Evolutionary conservation across 2,888 invertebrate species (phyloP).

Genomic region (Drosophila limbata): DNA sequence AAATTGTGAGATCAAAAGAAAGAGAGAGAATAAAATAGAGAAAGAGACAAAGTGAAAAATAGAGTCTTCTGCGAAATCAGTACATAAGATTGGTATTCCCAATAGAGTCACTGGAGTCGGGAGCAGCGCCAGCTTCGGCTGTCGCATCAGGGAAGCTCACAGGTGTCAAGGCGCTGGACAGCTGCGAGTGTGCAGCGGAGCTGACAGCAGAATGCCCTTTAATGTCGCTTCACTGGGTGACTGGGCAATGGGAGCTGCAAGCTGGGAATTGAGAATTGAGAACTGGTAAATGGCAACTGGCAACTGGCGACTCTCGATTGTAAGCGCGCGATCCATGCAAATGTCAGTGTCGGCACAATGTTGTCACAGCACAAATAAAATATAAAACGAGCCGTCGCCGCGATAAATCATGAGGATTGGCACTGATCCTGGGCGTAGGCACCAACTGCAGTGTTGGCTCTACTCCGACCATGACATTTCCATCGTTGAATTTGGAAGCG

Average conservation of each 20-base stretch:
- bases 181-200: conserved; percentile 67
- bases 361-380: conserved; percentile 76
- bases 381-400: conserved; percentile 71
- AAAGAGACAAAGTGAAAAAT: no score
- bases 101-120: conserved; percentile 46
- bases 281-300: background rate
- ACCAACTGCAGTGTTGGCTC: background rate
- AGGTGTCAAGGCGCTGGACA: conserved; percentile 76
- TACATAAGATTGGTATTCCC: conserved; percentile 4
- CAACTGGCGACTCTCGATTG: conserved; percentile 27
- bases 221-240: conserved; percentile 70
- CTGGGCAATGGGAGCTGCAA: conserved; percentile 2
- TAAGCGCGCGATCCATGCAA: conserved; percentile 50
- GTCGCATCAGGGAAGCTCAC: conserved; percentile 60
- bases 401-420: conserved; percentile 72
- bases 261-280: background rate
- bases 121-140: background rate
- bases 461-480: conserved; percentile 8
- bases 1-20: no score
- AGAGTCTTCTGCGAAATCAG: background rate
- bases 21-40: no score
- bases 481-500: conserved; percentile 12
- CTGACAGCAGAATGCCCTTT: conserved; percentile 84
- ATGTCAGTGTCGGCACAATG: conserved; percentile 64
- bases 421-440: conserved; percentile 10